Percentiles rank a stretch among this genome's conserved stretches.
Conservation (phyloP, 2,113 vertebrate genomes). For the Brachyhypopomus occidentalis region DNA sequence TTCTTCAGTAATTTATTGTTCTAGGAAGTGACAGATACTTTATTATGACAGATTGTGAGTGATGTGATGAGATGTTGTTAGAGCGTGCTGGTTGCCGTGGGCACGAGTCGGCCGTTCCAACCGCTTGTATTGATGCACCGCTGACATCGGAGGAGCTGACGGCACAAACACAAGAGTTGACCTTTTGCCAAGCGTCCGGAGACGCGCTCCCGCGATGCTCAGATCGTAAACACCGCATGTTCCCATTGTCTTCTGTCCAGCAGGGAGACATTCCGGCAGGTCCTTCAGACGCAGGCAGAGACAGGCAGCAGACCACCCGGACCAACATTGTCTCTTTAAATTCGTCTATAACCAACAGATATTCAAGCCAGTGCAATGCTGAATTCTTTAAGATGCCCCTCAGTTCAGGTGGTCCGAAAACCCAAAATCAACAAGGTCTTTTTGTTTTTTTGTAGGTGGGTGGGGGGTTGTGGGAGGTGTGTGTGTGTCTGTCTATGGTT, state of each 20-base stretch:
- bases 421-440: not conserved
- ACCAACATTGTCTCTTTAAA: too few relatives aligned
- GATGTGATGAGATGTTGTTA: not conserved
- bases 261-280: constrained; percentile 46
- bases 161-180: constrained; percentile 61
- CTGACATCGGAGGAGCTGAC: constrained; percentile 23
- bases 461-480: too few relatives aligned
- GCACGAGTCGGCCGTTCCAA: constrained; percentile 41
- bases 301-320: not conserved
- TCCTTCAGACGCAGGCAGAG: constrained; percentile 1
- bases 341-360: constrained; percentile 7
- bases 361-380: not conserved
- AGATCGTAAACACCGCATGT: constrained; percentile 65
- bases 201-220: constrained; percentile 59
- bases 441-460: not conserved
- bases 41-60: not conserved
- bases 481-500: not conserved
- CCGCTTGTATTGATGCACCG: constrained; percentile 25
- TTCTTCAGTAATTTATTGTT: not conserved
- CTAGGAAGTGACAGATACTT: not conserved
- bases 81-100: not conserved
- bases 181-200: constrained; percentile 60
- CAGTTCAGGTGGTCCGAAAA: not conserved
- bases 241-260: constrained; percentile 59
- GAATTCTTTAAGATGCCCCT: not conserved